Percentiles rank a stretch among this genome's conserved stretches.
phyloP scores from a whole-genome alignment of 1,140 invertebrate genomes.

The Cephus cinctus region DNA sequence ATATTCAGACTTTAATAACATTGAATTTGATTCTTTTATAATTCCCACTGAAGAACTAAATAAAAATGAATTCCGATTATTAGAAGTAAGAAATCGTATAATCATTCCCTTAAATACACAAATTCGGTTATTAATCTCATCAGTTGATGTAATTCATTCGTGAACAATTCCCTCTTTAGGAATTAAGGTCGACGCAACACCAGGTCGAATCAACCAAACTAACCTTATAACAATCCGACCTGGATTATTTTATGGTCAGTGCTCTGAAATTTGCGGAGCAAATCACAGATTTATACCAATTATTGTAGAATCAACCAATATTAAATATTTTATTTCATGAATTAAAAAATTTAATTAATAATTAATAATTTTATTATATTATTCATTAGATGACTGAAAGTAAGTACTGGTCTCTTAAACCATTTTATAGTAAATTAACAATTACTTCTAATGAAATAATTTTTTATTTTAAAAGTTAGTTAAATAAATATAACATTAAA shows the following conservation, averaged over 20 bases:
- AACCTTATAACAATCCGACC: conserved; percentile 57
- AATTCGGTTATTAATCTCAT: conserved; percentile 61
- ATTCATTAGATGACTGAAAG: conserved; percentile 64
- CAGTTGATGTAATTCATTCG: conserved; percentile 69
- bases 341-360: conserved; percentile 50
- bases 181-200: conserved; percentile 66
- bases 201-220: conserved; percentile 68
- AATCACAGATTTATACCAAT: conserved; percentile 80
- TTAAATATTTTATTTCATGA: conserved; percentile 61
- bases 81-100: conserved; percentile 66
- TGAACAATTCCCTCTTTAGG: conserved; percentile 64
- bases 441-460: conserved; percentile 59
- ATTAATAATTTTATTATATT: too few relatives aligned
- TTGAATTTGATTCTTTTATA: conserved; percentile 69
- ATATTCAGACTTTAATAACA: conserved; percentile 61
- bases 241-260: conserved; percentile 70
- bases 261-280: conserved; percentile 76
- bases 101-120: conserved; percentile 58
- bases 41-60: conserved; percentile 46
- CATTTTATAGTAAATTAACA: conserved; percentile 53
- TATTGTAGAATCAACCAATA: conserved; percentile 60
- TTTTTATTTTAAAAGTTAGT: too few relatives aligned
- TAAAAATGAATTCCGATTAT: conserved; percentile 55
- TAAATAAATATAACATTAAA: conserved; percentile 11
- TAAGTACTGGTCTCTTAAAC: conserved; percentile 62